Evolutionary conservation across 1,140 invertebrate genomes (phyloP).

Genomic region (Dendroctonus ponderosae): DNA sequence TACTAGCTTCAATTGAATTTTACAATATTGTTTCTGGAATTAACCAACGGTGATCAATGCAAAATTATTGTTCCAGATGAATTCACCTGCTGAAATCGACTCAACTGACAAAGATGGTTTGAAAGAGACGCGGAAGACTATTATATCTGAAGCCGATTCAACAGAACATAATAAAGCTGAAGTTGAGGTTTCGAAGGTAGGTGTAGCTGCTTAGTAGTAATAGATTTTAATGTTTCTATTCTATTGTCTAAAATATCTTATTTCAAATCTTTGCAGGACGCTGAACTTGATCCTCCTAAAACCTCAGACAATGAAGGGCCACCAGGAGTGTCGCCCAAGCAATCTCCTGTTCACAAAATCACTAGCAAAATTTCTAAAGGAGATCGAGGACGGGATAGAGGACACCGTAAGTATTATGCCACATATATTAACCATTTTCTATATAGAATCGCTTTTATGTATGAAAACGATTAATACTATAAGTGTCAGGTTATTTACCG

Average conservation of each 20-base stretch:
- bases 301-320: conserved; percentile 39
- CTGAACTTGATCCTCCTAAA: conserved; percentile 7
- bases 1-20: not conserved
- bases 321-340: conserved; percentile 44
- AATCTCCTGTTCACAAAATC: conserved; percentile 23
- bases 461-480: too few species aligned
- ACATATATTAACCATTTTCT: too few species aligned
- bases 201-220: not conserved
- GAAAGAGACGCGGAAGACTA: conserved; percentile 49
- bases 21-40: not conserved
- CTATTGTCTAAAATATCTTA: too few species aligned
- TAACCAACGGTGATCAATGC: not conserved
- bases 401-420: conserved; percentile 5
- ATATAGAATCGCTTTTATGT: too few species aligned
- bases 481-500: too few species aligned
- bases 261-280: conserved; percentile 12
- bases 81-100: conserved; percentile 26
- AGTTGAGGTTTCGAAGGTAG: conserved; percentile 26
- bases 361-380: conserved; percentile 19
- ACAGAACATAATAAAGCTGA: conserved; percentile 44
- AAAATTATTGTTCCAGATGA: conserved; percentile 5
- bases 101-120: conserved; percentile 36
- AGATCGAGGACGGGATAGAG: conserved; percentile 20
- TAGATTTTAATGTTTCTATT: conserved; percentile 3
- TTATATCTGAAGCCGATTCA: conserved; percentile 50